Conservation (phyloP, 1,140 invertebrate genomes). For the Microvelia longipes region DNA sequence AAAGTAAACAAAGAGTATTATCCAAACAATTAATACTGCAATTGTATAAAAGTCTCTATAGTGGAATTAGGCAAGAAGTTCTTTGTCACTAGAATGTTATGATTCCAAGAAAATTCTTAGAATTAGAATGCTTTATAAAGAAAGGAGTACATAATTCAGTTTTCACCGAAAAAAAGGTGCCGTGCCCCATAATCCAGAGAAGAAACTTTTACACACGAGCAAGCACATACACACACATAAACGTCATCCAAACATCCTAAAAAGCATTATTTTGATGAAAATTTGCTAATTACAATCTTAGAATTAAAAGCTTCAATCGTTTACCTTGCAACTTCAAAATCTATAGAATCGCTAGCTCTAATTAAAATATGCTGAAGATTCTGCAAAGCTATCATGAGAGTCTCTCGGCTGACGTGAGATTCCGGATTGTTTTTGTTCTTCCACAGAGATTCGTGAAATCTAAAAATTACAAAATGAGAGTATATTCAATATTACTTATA, state of each 20-base stretch:
- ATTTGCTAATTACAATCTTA: not conserved
- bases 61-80: no score
- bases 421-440: slow-evolving; percentile 41
- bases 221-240: no score
- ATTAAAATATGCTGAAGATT: slow-evolving; percentile 67
- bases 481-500: not conserved
- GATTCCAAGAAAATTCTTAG: no score
- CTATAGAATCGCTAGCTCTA: slow-evolving; percentile 51
- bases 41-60: no score
- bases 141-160: no score
- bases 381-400: slow-evolving; percentile 78
- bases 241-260: not conserved
- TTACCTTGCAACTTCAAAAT: slow-evolving; percentile 30
- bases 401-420: slow-evolving; percentile 46
- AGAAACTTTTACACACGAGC: no score
- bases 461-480: slow-evolving; percentile 8
- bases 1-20: no score
- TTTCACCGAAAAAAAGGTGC: no score
- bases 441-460: slow-evolving; percentile 50
- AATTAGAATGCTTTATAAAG: no score
- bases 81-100: no score
- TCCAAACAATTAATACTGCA: no score
- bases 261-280: not conserved
- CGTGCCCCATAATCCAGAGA: no score
- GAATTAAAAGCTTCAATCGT: not conserved